phyloP scores from a whole-genome alignment of 92 coral and sea anemone species.

The Phenganax marumi region DNA sequence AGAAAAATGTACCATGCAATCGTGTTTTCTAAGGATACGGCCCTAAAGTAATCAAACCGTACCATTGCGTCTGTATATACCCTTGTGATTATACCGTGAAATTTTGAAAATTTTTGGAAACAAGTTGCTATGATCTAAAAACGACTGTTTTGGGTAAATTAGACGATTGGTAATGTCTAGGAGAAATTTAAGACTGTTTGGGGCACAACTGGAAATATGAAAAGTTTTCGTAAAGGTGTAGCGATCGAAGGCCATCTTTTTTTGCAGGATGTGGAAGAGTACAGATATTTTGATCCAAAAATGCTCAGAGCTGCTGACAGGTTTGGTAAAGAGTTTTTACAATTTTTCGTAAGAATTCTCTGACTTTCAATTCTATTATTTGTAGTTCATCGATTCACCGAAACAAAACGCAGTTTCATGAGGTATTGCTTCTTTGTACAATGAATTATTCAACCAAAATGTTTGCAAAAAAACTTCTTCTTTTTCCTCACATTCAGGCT shows the following conservation, averaged over 20 bases:
- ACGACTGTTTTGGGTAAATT: too few relatives aligned
- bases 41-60: too few relatives aligned
- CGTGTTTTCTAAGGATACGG: too few relatives aligned
- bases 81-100: too few relatives aligned
- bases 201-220: too few relatives aligned
- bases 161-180: too few relatives aligned
- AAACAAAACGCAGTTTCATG: conserved; percentile 91
- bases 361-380: conserved; percentile 1
- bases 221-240: too few relatives aligned
- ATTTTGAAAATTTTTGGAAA: too few relatives aligned
- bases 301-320: conserved; percentile 94
- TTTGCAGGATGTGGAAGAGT: conserved; percentile 81
- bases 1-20: too few relatives aligned
- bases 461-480: not conserved
- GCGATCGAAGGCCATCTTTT: not conserved
- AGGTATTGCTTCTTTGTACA: conserved; percentile 55
- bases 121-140: too few relatives aligned
- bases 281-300: conserved; percentile 96
- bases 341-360: not conserved
- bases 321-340: conserved; percentile 39
- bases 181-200: too few relatives aligned
- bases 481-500: conserved; percentile 55
- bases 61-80: too few relatives aligned
- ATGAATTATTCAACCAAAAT: not conserved
- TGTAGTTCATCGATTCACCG: conserved; percentile 80